Base-by-base conservation (phyloP, 2,113 vertebrate genomes). In the Myrmecophaga tridactyla region DNA sequence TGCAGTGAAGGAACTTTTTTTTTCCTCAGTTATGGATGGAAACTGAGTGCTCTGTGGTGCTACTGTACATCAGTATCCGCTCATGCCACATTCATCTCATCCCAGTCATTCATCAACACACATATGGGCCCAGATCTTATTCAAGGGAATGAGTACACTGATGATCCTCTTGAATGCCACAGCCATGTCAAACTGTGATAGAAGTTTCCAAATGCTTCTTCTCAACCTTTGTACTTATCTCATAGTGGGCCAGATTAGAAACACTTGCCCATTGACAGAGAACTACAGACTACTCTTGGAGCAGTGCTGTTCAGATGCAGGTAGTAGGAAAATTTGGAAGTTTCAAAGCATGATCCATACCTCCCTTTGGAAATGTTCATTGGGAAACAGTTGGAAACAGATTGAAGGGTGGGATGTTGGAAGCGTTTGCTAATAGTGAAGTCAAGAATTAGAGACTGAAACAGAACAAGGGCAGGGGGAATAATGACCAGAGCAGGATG, bases 211-310 rank as follows among this genome's bases (percentile, higher is more conserved):
- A 14, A 14, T 51, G 48, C 48, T 51, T 51, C 48, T 51, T 51
- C 48, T 51, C 48, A 0, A 7, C 18, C 53, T 70, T 46, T 23
- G 12, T 31, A 27, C 10, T 43, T 15, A 34, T 8, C 21, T 20
- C 78, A 31, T 27, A 12, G 67, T 41, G 76, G n/a, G 31, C 25
- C 3, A 21, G 31, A 36, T 27, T 23, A 5, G 31, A 21, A 4
- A 60, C 1, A 0, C 7, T 23, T 8, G 10, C 34, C 0, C 1
- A 21, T 5, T 7, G 10, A 62, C 17, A 31, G 34, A 46, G 25
- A 8, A 5, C 17, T 48, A 1, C 2, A 51, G 43, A 4, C 27
- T 4, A 10, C 6, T 6, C n/a, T 27, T n/a, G n/a, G n/a, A n/a
- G n/a, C n/a, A n/a, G n/a, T n/a, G n/a, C n/a, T n/a, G n/a, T n/a